Base-by-base conservation (phyloP, 2,797 vertebrate genomes). In the Microctenopoma lineatum region DNA sequence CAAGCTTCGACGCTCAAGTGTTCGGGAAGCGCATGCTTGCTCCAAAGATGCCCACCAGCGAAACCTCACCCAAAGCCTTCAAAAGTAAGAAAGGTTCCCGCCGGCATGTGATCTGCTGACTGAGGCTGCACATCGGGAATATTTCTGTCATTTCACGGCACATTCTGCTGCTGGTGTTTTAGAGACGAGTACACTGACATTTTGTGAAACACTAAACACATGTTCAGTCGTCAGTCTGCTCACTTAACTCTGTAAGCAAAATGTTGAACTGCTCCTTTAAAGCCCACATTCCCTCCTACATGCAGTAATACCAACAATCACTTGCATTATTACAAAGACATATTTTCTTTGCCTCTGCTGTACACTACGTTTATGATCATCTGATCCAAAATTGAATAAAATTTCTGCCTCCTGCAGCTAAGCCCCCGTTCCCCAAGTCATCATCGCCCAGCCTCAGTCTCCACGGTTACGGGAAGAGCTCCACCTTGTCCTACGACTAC, bases 11-110 rank as follows among this genome's bases (percentile, higher is more conserved):
- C 71, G 97, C 97, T 88, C 97, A 98, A 94, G 97, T 99, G 94
- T 98, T 98, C 75, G 98, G 97, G 94, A 98, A 97, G 94, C 97
- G 95, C 90, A 94, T 96, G 95, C 96, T 99, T 93, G 96, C 96
- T 92, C 97, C 97, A 96, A 98, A 99, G 96, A 97, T 97, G 94
- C 95, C 94, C 94, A 95, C 96, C 95, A 96, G 95, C 93, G 97
- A 98, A 96, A 96, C 93, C 94, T 98, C 97, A 97, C 96, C 96
- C 79, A 98, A 98, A 97, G 96, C 96, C 95, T 98, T 98, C 95
- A 98, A 98, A 96, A 95, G 98, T 99, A 95, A 96, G 96, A 61
- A 2, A 39, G 15, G n/a, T 16, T 47, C 53, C n/a, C 48, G 50
- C 46, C n/a, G 15, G 18, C 14, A 27, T 18, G 27, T 7, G 45